Base-by-base conservation (phyloP, 64 coral and sea anemone species). In the Platygyra sinensis region DNA sequence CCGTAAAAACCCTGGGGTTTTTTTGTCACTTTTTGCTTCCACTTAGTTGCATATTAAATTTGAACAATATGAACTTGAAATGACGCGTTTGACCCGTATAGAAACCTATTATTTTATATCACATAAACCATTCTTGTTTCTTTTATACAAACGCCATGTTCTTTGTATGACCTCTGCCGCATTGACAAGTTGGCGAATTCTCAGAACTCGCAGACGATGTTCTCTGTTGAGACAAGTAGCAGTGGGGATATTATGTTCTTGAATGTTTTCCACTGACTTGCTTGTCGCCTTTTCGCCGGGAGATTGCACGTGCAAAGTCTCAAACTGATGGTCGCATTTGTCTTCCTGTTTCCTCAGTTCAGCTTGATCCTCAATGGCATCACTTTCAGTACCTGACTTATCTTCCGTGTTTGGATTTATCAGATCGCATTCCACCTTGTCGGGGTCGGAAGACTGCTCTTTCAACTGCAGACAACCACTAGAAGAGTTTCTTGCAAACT, bases 141-240 rank as follows among this genome's bases (percentile, higher is more conserved):
- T 80, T 29, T 80, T 80, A 29, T 36, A 61, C 52, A 61, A 31
- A 61, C 78, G 54, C 78, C 78, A 80, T 30, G 54, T 60, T 16
- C 78, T 55, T 80, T 80, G 78, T 60, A 80, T 80, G 4, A 80
- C 78, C 28, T 79, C 76, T 30, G 76, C 76, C 25, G 80, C 80
- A 17, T 67, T 67, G 2, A 83, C 60, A 67, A 8, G 49, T 36
- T 51, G 12, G 0, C 62, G 62, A 85, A 85, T 72, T 67, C 16
- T 49, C 31, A 22, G 22, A 4, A 69, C 32, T 29, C 63, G 22
- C 18, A 12, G 2, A 0, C 1, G 42, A 24, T 29, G 22, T 16
- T 72, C 33, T 27, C 61, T 51, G 22, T 29, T 64, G 18, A 85
- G 32, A 24, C 36, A 4, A 46, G 4, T 83, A 9, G n/a, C 2